These are phyloP conservation scores for Pseudopipra pipra DNA, from an alignment of 2,113 vertebrate species.

Conservation along the genomic window DNA sequence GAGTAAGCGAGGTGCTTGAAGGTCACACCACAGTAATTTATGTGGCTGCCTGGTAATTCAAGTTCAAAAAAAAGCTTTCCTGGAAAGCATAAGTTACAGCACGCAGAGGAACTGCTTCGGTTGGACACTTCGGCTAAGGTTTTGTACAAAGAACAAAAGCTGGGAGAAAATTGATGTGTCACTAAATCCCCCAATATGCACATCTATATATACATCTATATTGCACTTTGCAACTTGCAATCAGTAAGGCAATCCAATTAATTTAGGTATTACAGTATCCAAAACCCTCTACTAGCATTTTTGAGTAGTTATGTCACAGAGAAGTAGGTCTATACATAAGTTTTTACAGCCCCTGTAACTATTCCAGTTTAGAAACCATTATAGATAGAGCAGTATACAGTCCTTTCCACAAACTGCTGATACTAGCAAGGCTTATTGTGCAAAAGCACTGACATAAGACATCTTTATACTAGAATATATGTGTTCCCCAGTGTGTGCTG, in stretches of 20 bases:
- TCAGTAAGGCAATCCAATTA: neutral
- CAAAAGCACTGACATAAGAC: neutral
- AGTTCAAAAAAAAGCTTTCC: slow-evolving; percentile 9
- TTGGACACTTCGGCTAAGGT: neutral
- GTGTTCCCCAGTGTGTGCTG: neutral
- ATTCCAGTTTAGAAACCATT: neutral
- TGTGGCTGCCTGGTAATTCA: neutral
- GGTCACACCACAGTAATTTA: slow-evolving; percentile 34
- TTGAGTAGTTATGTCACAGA: neutral
- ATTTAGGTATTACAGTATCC: neutral
- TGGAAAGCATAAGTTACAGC: neutral
- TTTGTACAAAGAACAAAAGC: neutral
- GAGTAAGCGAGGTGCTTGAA: slow-evolving; percentile 26
- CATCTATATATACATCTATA: fast-evolving
- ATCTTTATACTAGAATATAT: neutral
- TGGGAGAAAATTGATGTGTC: neutral
- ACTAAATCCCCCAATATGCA: neutral
- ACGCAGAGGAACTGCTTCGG: neutral
- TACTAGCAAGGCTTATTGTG: neutral
- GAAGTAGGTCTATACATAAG: neutral
- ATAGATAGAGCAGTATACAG: neutral
- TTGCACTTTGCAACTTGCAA: neutral
- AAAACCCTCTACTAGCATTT: neutral
- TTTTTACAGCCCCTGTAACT: neutral
- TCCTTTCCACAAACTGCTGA: neutral